A percentile compares a stretch with the other conserved stretches of the same genome.
phyloP scores from a whole-genome alignment of 2,113 vertebrate species.

The Acinonyx jubatus region DNA sequence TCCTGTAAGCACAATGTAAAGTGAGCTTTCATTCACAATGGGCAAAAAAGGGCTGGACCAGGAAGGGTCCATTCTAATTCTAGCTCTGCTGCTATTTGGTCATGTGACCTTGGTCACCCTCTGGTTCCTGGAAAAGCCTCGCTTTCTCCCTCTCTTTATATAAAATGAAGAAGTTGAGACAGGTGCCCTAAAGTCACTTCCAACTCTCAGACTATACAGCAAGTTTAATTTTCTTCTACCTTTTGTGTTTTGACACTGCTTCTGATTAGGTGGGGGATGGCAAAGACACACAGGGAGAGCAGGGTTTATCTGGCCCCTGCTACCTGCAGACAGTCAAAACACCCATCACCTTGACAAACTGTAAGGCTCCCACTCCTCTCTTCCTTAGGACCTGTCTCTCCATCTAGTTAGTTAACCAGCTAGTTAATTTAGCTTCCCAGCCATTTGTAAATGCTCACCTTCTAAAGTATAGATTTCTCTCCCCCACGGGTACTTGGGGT shows the following conservation, averaged over 20 bases:
- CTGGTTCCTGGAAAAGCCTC: background rate
- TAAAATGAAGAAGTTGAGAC: background rate
- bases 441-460: conserved; percentile 84
- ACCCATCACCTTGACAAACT: background rate
- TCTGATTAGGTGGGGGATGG: background rate
- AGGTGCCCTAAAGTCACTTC: background rate
- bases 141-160: background rate
- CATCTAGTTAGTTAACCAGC: background rate
- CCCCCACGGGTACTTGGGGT: conserved; percentile 96
- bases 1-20: background rate
- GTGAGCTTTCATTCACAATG: too few species aligned
- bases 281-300: background rate
- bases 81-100: too few species aligned
- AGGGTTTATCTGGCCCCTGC: background rate
- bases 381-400: background rate
- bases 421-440: background rate
- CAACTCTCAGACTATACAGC: background rate
- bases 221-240: background rate
- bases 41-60: background rate
- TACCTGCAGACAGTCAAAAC: background rate
- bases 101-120: background rate
- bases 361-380: background rate
- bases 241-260: background rate
- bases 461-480: conserved; percentile 98
- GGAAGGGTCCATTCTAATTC: background rate